phyloP scores from a whole-genome alignment of 2,113 vertebrate genomes.

The Takifugu bimaculatus region DNA sequence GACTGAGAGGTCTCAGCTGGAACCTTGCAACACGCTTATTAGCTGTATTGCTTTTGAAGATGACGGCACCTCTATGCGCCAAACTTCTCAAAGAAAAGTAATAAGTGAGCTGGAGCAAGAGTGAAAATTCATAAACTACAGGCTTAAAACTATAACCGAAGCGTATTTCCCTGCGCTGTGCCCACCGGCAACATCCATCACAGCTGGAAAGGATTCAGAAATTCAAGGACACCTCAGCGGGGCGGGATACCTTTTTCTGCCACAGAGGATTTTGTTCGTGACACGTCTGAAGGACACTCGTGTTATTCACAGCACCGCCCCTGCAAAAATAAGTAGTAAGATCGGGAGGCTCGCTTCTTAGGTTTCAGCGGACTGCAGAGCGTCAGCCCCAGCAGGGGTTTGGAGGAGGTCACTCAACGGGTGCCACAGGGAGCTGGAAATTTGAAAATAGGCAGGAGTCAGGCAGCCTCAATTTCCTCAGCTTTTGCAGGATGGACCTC shows the following conservation, averaged over 20 bases:
- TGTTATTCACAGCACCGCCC: conserved; percentile 34
- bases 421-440: conserved; percentile 60
- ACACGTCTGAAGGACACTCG: conserved; percentile 46
- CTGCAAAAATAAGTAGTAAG: conserved; percentile 44
- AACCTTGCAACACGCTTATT: background rate
- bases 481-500: conserved; percentile 44
- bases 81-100: conserved; percentile 33
- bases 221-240: conserved; percentile 43
- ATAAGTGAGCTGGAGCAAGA: conserved; percentile 12
- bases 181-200: conserved; percentile 22
- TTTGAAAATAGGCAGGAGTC: conserved; percentile 60
- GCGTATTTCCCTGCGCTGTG: conserved; percentile 34
- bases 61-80: background rate
- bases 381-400: conserved; percentile 35
- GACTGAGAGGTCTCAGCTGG: background rate
- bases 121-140: conserved; percentile 18
- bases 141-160: conserved; percentile 34
- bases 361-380: conserved; percentile 59
- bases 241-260: conserved; percentile 40
- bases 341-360: conserved; percentile 47
- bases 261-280: conserved; percentile 23
- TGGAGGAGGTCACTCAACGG: conserved; percentile 53
- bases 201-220: conserved; percentile 38
- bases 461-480: conserved; percentile 44
- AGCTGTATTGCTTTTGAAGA: conserved; percentile 2